Conservation (phyloP, 2,797 vertebrate genomes). For the Parambassis ranga region DNA sequence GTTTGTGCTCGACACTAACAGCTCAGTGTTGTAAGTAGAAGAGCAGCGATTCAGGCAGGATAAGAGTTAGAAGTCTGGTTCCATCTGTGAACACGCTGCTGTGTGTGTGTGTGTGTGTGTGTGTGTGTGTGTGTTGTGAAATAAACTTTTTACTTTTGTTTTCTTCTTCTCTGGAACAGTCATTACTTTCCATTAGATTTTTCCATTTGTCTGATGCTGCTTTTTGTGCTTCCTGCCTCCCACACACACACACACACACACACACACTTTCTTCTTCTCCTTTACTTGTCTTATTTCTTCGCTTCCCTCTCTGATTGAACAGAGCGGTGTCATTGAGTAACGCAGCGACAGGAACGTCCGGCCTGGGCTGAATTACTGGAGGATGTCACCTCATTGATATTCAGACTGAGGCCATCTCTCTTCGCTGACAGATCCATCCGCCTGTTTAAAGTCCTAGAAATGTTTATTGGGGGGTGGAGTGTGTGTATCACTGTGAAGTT, state of each 20-base stretch:
- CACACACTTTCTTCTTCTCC: background rate
- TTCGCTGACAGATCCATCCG: constrained; percentile 7
- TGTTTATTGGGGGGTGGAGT: background rate
- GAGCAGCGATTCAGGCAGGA: background rate
- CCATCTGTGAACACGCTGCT: background rate
- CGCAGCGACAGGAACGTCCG: background rate
- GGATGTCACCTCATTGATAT: constrained; percentile 21
- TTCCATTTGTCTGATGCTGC: background rate
- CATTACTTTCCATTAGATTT: constrained; percentile 7
- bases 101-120: background rate
- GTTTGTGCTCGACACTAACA: background rate
- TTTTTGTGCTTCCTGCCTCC: constrained; percentile 10
- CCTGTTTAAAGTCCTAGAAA: constrained; percentile 28
- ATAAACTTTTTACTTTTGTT: background rate
- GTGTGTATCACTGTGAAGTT: too few relatives aligned
- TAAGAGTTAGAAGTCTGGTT: background rate
- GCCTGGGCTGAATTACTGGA: constrained; percentile 10
- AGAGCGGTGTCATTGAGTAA: background rate
- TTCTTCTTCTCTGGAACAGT: constrained; percentile 3
- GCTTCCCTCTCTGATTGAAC: background rate
- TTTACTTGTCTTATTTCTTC: background rate
- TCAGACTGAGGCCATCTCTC: constrained; percentile 18
- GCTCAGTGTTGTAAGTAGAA: background rate
- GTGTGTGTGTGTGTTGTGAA: background rate
- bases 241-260: too few relatives aligned